phyloP scores from a whole-genome alignment of 2,113 vertebrate species.

The Rallus limicola region DNA sequence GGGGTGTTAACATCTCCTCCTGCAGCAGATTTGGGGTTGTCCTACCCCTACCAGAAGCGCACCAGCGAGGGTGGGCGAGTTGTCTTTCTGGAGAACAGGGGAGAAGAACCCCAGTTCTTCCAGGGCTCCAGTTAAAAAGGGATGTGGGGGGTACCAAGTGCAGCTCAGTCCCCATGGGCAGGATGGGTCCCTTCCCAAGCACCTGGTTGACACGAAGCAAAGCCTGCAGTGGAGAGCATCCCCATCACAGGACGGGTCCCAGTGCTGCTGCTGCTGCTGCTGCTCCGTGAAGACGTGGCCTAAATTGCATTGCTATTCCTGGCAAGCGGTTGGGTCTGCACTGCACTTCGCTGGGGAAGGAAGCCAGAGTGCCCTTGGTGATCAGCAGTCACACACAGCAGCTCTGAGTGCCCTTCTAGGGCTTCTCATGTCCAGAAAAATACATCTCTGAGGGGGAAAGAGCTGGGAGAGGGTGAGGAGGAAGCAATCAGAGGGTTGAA shows the following conservation, averaged over 20 bases:
- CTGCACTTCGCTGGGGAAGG: background rate
- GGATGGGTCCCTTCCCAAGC: background rate
- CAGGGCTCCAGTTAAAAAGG: fast-evolving
- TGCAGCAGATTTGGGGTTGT: background rate
- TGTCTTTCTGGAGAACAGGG: fast-evolving
- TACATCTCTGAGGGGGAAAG: background rate
- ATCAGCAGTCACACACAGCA: background rate
- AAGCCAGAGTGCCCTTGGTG: slow-evolving; percentile 8
- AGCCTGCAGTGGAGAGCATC: background rate
- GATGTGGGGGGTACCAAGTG: fast-evolving
- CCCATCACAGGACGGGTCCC: fast-evolving
- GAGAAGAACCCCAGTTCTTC: background rate
- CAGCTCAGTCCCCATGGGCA: fast-evolving
- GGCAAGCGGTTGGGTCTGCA: background rate
- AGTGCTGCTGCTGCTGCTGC: fast-evolving
- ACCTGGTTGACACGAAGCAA: background rate
- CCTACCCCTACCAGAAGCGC: background rate
- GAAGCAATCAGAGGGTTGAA: background rate
- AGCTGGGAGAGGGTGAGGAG: background rate
- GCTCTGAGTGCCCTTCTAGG: background rate
- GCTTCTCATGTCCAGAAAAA: background rate
- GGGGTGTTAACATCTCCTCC: background rate
- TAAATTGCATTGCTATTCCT: slow-evolving; percentile 38
- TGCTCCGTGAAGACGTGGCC: background rate
- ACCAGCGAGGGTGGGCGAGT: background rate